phyloP scores from a whole-genome alignment of 37 sponge, comb jelly and placozoan species.

The Hormiphora californensis region DNA sequence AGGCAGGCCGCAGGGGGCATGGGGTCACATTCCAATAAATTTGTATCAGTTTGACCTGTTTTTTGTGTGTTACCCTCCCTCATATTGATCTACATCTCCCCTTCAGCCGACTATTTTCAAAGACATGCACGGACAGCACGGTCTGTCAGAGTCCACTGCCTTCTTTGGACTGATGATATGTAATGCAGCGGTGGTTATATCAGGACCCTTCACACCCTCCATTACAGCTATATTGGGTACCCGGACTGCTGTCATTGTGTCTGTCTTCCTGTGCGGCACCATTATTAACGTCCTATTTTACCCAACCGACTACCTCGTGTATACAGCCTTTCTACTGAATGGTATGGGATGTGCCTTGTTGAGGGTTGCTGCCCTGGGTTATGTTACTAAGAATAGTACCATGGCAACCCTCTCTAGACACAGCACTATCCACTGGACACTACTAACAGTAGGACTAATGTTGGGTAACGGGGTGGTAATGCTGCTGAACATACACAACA shows the following conservation, averaged over 20 bases:
- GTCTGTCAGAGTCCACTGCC: conserved; percentile 4
- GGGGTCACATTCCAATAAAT: too few relatives aligned
- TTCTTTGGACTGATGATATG: conserved; percentile 41
- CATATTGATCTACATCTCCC: too few relatives aligned
- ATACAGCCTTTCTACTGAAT: conserved; percentile 22
- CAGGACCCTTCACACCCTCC: conserved; percentile 15
- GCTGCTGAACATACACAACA: not conserved
- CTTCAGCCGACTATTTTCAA: conserved; percentile 54
- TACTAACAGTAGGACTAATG: conserved; percentile 11
- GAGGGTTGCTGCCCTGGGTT: conserved; percentile 21
- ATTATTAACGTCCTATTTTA: conserved; percentile 31
- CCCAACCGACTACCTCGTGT: conserved; percentile 34
- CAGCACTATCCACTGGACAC: conserved; percentile 42
- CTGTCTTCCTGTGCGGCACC: conserved; percentile 20
- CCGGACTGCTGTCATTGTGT: not conserved
- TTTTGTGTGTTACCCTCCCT: too few relatives aligned
- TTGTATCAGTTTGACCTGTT: too few relatives aligned
- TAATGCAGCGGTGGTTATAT: not conserved
- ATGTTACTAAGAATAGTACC: conserved; percentile 30
- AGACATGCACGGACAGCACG: conserved; percentile 4
- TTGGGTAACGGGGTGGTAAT: conserved; percentile 5
- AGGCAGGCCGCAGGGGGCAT: too few relatives aligned
- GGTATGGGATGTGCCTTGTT: conserved; percentile 24
- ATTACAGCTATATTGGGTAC: not conserved
- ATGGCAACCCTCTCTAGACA: not conserved